A percentile compares a stretch with the other conserved stretches of the same genome.
These are phyloP conservation scores for Mastomys coucha DNA, from an alignment of 2,113 vertebrate species.

Conservation along the genomic window DNA sequence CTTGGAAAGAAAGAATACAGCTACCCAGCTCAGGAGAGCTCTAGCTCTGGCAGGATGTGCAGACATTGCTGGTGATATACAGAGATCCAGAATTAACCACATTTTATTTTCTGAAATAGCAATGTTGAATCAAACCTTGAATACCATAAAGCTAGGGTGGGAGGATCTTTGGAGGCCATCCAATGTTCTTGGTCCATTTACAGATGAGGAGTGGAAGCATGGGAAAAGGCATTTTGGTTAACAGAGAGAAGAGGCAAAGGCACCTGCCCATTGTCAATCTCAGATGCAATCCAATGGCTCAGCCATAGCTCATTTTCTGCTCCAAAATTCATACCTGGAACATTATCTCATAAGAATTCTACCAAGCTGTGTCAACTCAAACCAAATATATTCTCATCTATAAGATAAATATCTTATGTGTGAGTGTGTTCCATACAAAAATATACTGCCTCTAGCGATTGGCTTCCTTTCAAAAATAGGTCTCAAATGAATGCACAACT, in stretches of 20 bases:
- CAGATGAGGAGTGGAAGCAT: not conserved
- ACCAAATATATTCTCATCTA: not conserved
- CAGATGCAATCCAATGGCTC: not conserved
- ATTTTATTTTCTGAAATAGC: not conserved
- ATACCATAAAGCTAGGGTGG: not conserved
- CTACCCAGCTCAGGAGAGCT: not conserved
- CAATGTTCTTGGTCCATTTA: not conserved
- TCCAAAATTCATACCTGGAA: not conserved
- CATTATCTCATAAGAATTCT: not conserved
- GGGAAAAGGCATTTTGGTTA: not conserved
- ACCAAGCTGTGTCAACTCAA: not conserved
- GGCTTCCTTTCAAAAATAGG: not conserved
- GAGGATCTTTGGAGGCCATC: not conserved
- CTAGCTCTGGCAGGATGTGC: not conserved
- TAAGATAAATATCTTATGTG: not conserved
- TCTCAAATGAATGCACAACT: not conserved
- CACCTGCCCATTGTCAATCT: not conserved
- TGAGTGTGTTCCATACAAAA: not conserved
- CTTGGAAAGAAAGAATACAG: not conserved
- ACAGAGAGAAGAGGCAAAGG: not conserved
- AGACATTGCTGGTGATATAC: no score
- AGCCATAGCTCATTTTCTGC: not conserved
- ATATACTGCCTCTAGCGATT: no score
- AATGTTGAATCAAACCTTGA: not conserved
- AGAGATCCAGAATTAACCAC: not conserved